Conservation (phyloP, 2,797 vertebrate species). For the Xiphophorus birchmanni region DNA sequence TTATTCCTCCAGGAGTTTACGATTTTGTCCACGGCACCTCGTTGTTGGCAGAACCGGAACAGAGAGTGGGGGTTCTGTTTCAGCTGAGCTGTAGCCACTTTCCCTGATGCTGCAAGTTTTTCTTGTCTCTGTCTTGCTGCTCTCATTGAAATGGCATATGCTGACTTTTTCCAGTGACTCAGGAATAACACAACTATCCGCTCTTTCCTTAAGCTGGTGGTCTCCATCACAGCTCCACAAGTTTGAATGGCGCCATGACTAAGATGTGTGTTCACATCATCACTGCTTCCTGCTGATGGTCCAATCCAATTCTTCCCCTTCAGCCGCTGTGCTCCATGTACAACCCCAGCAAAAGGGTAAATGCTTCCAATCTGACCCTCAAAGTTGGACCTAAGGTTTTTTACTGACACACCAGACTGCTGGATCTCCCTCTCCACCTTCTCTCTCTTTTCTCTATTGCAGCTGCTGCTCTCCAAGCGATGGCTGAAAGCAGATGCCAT, state of each 20-base stretch:
- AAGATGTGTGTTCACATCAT: slow-evolving; percentile 63
- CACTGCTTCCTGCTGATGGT: slow-evolving; percentile 38
- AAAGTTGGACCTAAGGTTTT: slow-evolving; percentile 86
- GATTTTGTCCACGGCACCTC: slow-evolving; percentile 82
- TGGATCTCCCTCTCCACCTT: slow-evolving; percentile 86
- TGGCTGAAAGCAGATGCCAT: slow-evolving; percentile 77
- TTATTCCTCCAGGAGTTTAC: slow-evolving; percentile 85
- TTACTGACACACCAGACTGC: slow-evolving; percentile 89
- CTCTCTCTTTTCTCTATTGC: slow-evolving; percentile 69
- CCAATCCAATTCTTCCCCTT: slow-evolving; percentile 16
- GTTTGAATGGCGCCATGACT: slow-evolving; percentile 31
- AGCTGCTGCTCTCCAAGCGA: slow-evolving; percentile 73
- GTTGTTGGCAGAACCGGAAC: slow-evolving; percentile 84
- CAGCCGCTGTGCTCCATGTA: slow-evolving; percentile 44
- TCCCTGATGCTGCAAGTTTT: slow-evolving; percentile 6
- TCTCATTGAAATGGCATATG: slow-evolving; percentile 81
- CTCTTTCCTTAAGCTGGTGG: slow-evolving; percentile 87
- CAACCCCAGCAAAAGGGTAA: slow-evolving; percentile 75
- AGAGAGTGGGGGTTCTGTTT: slow-evolving; percentile 64
- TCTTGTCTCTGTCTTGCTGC: slow-evolving; percentile 69
- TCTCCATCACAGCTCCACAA: slow-evolving; percentile 68
- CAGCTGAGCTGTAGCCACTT: slow-evolving; percentile 12
- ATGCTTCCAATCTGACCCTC: slow-evolving; percentile 80
- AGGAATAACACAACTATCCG: slow-evolving; percentile 92
- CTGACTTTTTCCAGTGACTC: slow-evolving; percentile 93